Evolutionary conservation across 2,888 invertebrate genomes (phyloP), one percentile per base, ranked within the genome.

Genomic region (Allophyes oxyacanthae): DNA sequence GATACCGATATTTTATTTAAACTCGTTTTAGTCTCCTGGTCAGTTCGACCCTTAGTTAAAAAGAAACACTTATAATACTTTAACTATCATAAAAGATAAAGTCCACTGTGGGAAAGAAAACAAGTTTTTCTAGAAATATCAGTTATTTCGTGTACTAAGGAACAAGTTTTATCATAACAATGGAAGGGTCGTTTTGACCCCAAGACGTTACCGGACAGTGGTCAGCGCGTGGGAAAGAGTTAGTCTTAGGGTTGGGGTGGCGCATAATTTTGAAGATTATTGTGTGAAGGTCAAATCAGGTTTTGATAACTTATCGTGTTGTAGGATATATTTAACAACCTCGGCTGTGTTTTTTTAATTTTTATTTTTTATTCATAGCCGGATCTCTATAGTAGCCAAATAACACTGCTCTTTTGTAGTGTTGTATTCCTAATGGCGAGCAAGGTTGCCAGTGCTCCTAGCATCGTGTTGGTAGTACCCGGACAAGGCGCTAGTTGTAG

Each of bases 141-240:
- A 50, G 48, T 64, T 51, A 51, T 49, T 66, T 70, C 50, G 54
- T 58, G 13, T 20, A 40, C 7, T 15, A 46, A 44, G 48, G 32
- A 79, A 77, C 80, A 61, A 65, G 84, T 82, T 84, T 74, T 74
- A 64, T 61, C 53, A 72, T 73, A 52, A 71, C 69, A 79, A 78
- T 77, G 43, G 67, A 73, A 62, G 79, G 81, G 75, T 58, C 41
- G 44, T 48, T 51, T 26, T 45, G 60, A 57, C 75, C 75, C 75
- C 76, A 79, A 83, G 81, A 86, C 79, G 79, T 53, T 71, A 76
- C 78, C 79, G 89, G 89, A 84, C 88, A 87, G 78, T 73, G 89
- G 89, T 88, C 89, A 89, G 55, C 80, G 71, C 81, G 86, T 87
- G 90, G 82, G 87, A 89, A 88, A 79, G 66, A 72, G 75, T 71